These are phyloP conservation scores for Coendou prehensilis DNA, from an alignment of 2,797 vertebrate species.

Conservation along the genomic window DNA sequence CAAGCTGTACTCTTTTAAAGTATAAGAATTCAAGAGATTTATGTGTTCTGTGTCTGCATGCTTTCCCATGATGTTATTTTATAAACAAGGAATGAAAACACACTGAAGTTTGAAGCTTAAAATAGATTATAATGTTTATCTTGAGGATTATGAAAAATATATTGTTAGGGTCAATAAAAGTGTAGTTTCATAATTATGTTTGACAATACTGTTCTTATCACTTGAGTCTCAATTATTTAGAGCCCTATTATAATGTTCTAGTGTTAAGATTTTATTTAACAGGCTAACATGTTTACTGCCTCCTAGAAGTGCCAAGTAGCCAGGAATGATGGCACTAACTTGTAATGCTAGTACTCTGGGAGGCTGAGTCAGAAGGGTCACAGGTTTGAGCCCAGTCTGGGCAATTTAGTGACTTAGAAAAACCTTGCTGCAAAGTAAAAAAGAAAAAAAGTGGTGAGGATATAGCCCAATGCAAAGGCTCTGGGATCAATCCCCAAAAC, in stretches of 20 bases:
- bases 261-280: background rate
- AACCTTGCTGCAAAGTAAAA: background rate
- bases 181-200: background rate
- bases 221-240: background rate
- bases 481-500: background rate
- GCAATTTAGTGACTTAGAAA: background rate
- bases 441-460: background rate
- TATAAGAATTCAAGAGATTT: background rate
- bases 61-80: constrained; percentile 1
- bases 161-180: background rate
- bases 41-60: background rate
- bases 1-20: background rate
- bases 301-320: background rate
- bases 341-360: background rate
- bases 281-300: background rate
- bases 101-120: background rate
- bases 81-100: background rate
- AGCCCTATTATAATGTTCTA: background rate
- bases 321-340: background rate
- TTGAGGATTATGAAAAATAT: background rate
- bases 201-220: background rate
- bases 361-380: background rate
- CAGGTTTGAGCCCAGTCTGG: background rate
- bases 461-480: background rate
- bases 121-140: background rate